Evolutionary conservation across 1,140 invertebrate species (phyloP), one percentile per base, ranked within the genome.

Genomic region (Halesus radiatus): DNA sequence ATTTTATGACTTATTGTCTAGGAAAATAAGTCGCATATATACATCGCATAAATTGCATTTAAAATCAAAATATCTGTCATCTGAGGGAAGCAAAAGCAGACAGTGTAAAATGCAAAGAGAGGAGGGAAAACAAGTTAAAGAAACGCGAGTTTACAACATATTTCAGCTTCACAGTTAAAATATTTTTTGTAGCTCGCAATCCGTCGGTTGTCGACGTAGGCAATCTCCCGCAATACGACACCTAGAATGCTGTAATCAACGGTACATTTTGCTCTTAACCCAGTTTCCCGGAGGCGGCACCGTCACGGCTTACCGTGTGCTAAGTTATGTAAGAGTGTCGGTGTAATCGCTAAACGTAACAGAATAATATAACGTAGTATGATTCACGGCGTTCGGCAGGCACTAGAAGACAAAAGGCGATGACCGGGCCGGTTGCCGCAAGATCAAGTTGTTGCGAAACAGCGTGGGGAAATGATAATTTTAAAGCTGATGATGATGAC

Each of bases 201-300:
- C 45, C 68, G 68, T 20, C 45, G 10, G 68, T 72, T 72, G 1
- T 45, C 37, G 37, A 13, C 3, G 37, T 45, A 20, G 54, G 52
- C 62, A 16, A 45, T 68, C 37, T 56, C 58, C 64, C 68, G 53
- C 73, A 81, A 62, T 62, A 58, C 75, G 54, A 72, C 76, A 78
- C 81, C 45, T 64, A 76, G 77, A 82, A 76, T 82, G 81, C 77
- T 82, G 81, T 79, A 82, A 82, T 76, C 72, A 82, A 79, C 81
- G 81, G 81, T 82, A 82, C 32, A 82, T 82, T 78, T 79, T 79
- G 81, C 77, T 82, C 81, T 82, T 82, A 82, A 82, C 81, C 81
- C 73, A 82, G 81, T 82, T 81, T 56, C 45, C 66, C n/a, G 20
- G 37, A 20, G 32, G 37, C 70, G 56, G 53, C 52, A 58, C 26